Evolutionary conservation across 2,797 vertebrate genomes (phyloP), one percentile per base, ranked within the genome.

Genomic region (Sus cebifrons): DNA sequence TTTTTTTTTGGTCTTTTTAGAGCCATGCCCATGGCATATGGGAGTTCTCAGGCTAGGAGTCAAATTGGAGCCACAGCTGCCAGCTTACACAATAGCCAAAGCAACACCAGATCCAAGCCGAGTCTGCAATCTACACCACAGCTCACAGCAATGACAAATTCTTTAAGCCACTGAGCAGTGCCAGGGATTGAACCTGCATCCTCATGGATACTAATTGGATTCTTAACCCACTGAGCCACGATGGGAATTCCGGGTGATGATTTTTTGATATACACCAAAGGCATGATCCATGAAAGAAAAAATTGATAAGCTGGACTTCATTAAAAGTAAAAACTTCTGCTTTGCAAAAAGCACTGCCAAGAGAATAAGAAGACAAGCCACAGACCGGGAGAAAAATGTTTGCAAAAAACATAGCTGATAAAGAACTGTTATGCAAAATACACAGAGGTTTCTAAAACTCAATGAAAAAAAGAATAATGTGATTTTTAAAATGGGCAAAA

Each of bases 331-430:
- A 70, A 71, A 70, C 1, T 40, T 77, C n/a, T 77, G 77, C 70
- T 84, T 84, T 89, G 49, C 54, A 29, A 77, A 89, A 68, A 21
- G 75, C 23, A n/a, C 5, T 56, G 49, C 40, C 21, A 94, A 62
- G 52, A 94, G 52, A 60, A 75, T 60, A n/a, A 89, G 52, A 88
- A 73, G 58, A 73, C 49, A 89, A 40, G 36, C n/a, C 36, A 70
- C 54, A 49, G 18, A 40, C 56, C 54, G n/a, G 40, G 23, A 60
- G 6, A 71, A 62, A 62, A 70, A 86, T 78, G 18, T 32, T 23
- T 83, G 9, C 44, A 56, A 49, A 74, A 88, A n/a, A 14, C 3
- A 14, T 23, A 81, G 36, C 36, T 67, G 29, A 40, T 68, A 84
- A 94, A 89, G 9, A 21, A 83, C 14, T 77, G 6, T 29, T 89